phyloP scores from a whole-genome alignment of 2,888 invertebrate species.

The Xestia xanthographa region DNA sequence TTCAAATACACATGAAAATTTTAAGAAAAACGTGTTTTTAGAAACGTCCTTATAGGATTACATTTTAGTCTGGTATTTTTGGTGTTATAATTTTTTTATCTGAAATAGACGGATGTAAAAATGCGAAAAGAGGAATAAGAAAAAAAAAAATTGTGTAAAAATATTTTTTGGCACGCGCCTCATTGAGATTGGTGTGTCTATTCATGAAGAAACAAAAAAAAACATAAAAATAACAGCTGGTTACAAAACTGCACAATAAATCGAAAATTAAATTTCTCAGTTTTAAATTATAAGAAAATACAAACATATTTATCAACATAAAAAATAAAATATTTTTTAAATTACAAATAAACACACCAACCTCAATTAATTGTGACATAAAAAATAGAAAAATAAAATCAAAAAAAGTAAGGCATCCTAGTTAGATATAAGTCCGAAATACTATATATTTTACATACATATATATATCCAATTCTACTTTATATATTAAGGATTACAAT shows the following conservation, averaged over 20 bases:
- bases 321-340: background rate
- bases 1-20: slow-evolving; percentile 74
- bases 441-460: slow-evolving; percentile 64
- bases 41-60: slow-evolving; percentile 85
- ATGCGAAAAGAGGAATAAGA: slow-evolving; percentile 63
- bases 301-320: no score
- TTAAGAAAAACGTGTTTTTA: slow-evolving; percentile 76
- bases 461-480: slow-evolving; percentile 68
- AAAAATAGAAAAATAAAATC: slow-evolving; percentile 37
- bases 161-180: slow-evolving; percentile 73
- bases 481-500: slow-evolving; percentile 68
- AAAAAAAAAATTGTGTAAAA: slow-evolving; percentile 58
- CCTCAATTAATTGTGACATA: slow-evolving; percentile 58
- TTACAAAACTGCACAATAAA: background rate
- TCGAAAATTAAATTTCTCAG: background rate
- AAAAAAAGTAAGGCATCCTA: slow-evolving; percentile 64
- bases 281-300: background rate
- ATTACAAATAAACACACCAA: slow-evolving; percentile 51
- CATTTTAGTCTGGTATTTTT: slow-evolving; percentile 83
- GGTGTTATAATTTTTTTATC: slow-evolving; percentile 82
- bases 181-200: slow-evolving; percentile 57
- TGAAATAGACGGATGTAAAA: slow-evolving; percentile 79
- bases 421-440: slow-evolving; percentile 56
- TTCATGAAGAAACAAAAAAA: background rate
- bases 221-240: background rate